Evolutionary conservation across 2,888 invertebrate genomes (phyloP), one percentile per base, ranked within the genome.

Genomic region (Neoitamus cyanurus): DNA sequence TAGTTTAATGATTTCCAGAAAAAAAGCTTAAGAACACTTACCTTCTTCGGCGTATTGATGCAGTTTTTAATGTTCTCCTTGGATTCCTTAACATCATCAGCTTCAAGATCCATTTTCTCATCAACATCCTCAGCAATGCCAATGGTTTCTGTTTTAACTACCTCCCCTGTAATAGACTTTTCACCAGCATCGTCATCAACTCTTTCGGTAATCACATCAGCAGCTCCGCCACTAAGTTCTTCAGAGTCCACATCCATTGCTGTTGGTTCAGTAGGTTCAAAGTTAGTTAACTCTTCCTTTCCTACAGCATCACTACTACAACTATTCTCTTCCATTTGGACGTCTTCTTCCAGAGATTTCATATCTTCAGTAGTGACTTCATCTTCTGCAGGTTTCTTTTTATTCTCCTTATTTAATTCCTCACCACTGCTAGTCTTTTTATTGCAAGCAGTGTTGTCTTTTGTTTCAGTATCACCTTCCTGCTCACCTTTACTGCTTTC

Each of bases 361-460:
- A 20, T 1, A 58, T 48, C 46, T 1, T 30, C 31, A 42, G 11
- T 30, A 37, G 37, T 9, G 31, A 31, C 31, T n/a, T n/a, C n/a
- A n/a, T n/a, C n/a, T n/a, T n/a, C 31, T 5, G 31, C 31, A 2
- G 31, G 3, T 5, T 31, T 15, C 5, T 42, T 42, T n/a, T 13
- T n/a, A n/a, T 58, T 9, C 2, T 58, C 9, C 15, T 58, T 25
- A 7, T 20, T 20, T 7, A 58, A 3, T 20, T 2, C 58, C 25
- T 9, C 58, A 37, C 2, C 37, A 20, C 20, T 6, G 58, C 25
- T 42, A 42, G 42, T 2, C 58, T 58, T 20, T 28, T 11, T 80
- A 37, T 13, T 75, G 42, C 75, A 75, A 42, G 75, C 42, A 75
- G 28, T 75, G 25, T 42, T 75, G 75, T 75, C 75, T 75, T 75